phyloP scores from a whole-genome alignment of 2,888 invertebrate genomes.

The Aphelenchoides bicaudatus region DNA sequence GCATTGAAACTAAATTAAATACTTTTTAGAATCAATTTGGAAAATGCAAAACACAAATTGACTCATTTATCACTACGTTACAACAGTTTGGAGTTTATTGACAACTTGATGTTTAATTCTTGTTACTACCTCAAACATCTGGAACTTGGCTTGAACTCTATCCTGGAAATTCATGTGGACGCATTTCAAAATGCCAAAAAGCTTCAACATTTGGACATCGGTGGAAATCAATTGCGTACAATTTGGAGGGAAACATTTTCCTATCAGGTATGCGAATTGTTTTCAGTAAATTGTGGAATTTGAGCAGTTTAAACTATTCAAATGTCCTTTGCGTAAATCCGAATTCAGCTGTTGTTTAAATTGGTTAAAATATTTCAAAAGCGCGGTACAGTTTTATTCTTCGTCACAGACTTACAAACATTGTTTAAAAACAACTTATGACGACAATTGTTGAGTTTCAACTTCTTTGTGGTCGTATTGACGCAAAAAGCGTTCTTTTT shows the following conservation, averaged over 20 bases:
- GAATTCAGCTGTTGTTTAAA: too few relatives aligned
- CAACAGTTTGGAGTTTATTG: constrained; percentile 67
- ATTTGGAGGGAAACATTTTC: constrained; percentile 52
- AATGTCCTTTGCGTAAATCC: too few relatives aligned
- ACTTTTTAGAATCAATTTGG: constrained; percentile 42
- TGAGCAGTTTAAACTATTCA: too few relatives aligned
- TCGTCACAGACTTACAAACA: too few relatives aligned
- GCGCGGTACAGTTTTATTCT: too few relatives aligned
- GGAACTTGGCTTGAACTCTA: constrained; percentile 64
- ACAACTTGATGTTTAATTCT: constrained; percentile 67
- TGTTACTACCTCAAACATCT: constrained; percentile 71
- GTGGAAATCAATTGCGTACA: constrained; percentile 47
- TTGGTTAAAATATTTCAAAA: too few relatives aligned
- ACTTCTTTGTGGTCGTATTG: too few relatives aligned
- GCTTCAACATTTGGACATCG: constrained; percentile 40
- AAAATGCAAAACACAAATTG: constrained; percentile 61
- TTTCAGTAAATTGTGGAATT: too few relatives aligned
- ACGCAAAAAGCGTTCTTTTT: too few relatives aligned
- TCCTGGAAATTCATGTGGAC: constrained; percentile 49
- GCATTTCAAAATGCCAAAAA: constrained; percentile 65
- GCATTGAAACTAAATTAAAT: not conserved
- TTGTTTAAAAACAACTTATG: too few relatives aligned
- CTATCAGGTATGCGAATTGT: constrained; percentile 38
- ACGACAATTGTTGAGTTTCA: too few relatives aligned
- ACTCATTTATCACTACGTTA: constrained; percentile 75